Conservation (phyloP, 2,113 vertebrate genomes). For the Petaurus breviceps region DNA sequence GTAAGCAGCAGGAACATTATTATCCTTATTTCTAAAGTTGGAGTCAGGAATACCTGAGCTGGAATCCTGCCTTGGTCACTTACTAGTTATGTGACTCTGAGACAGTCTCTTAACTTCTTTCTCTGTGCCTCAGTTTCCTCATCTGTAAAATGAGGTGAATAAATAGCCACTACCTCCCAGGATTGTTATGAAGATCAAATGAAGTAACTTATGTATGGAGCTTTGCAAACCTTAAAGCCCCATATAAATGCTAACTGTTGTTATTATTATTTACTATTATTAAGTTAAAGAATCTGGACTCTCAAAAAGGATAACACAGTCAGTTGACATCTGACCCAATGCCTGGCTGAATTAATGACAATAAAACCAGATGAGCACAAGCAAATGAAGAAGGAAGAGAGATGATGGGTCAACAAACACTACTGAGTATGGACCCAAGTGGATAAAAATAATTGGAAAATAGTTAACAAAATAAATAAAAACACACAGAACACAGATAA, state of each 20-base stretch:
- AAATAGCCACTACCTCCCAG: no score
- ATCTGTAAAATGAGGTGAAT: no score
- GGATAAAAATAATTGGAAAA: background rate
- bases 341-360: background rate
- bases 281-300: background rate
- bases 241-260: background rate
- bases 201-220: background rate
- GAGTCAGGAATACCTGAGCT: no score
- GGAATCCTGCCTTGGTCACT: no score
- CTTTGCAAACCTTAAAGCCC: background rate
- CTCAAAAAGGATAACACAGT: background rate
- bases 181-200: background rate
- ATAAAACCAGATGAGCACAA: background rate
- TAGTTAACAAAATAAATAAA: background rate
- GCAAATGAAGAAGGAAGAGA: background rate
- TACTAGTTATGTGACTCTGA: no score
- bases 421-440: background rate
- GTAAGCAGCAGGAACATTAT: no score
- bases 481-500: background rate
- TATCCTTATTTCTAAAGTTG: no score
- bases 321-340: background rate
- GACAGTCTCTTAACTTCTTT: no score
- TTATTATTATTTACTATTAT: background rate
- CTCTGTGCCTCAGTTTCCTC: no score
- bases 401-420: background rate